Base-by-base conservation (phyloP, 2,888 invertebrate species). In the Tortrix viridana region DNA sequence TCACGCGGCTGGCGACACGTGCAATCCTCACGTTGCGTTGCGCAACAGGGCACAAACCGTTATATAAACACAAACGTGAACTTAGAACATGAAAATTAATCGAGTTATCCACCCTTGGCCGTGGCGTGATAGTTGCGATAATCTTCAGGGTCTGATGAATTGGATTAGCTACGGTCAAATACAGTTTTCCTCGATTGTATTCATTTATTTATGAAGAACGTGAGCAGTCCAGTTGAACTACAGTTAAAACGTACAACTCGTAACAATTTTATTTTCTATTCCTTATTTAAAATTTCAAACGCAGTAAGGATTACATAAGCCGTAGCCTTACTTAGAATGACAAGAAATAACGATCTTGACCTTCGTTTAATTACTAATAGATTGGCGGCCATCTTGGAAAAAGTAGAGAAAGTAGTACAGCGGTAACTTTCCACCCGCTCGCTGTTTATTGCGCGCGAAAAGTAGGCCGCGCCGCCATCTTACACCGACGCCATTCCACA, bases 351-450 rank as follows among this genome's bases (percentile, higher is more conserved):
- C 71, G 79, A 76, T 81, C 83, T 85, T 90, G 89, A 90, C 88
- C 89, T 87, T 85, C 76, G 74, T 79, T 79, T 73, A 72, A 81
- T 80, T 76, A 79, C 76, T 79, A 84, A 77, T 80, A 80, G 77
- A 77, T 80, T 81, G 78, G 74, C 81, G 75, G 88, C 89, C 90
- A 89, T 91, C 82, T 91, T 90, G 86, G 88, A 88, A 92, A 91
- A 89, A 90, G 90, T 85, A 85, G 92, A 90, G 92, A 92, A 92
- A 92, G 92, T 91, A 92, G 92, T 89, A 85, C 91, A 85, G 79
- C 80, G 81, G 89, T 89, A 91, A 92, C 92, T 92, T 92, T 92
- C 92, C 91, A 91, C 86, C 85, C 86, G 82, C 79, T 80, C 76
- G 80, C 77, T 80, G 84, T 81, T 84, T 84, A 82, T 80, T 85